Evolutionary conservation across 2,797 vertebrate species (phyloP).

Genomic region (Scyliorhinus canicula): DNA sequence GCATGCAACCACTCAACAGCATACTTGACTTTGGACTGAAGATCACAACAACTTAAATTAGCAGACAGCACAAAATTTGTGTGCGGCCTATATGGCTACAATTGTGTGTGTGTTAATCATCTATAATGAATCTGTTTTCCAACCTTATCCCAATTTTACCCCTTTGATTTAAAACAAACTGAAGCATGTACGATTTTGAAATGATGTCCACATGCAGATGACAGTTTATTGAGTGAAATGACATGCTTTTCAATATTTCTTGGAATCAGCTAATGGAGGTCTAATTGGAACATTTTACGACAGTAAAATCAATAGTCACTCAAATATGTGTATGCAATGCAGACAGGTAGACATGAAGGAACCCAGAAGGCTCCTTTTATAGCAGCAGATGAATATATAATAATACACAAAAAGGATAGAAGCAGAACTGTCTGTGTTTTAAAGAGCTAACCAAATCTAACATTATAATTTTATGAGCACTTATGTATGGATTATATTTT

Average conservation of each 20-base stretch:
- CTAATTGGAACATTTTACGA: slow-evolving; percentile 34
- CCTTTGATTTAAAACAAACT: neutral
- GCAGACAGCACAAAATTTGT: too few relatives aligned
- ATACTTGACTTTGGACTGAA: too few relatives aligned
- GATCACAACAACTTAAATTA: too few relatives aligned
- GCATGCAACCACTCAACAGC: too few relatives aligned
- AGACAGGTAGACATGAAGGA: slow-evolving; percentile 39
- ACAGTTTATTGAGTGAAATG: slow-evolving; percentile 21
- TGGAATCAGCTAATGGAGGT: slow-evolving; percentile 40
- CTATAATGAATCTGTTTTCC: too few relatives aligned
- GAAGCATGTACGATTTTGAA: neutral
- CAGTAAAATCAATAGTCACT: slow-evolving; percentile 42
- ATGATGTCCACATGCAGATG: neutral
- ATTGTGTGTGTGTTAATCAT: too few relatives aligned
- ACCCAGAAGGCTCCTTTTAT: slow-evolving; percentile 8
- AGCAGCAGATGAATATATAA: slow-evolving; percentile 18
- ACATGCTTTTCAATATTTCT: slow-evolving; percentile 28
- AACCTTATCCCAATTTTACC: too few relatives aligned
- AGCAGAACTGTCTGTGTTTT: slow-evolving; percentile 1
- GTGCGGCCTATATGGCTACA: too few relatives aligned
- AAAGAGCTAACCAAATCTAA: neutral
- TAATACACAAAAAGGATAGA: slow-evolving; percentile 8
- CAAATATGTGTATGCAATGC: slow-evolving; percentile 38
- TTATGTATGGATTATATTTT: slow-evolving; percentile 25
- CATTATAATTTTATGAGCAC: slow-evolving; percentile 36